A percentile compares a stretch with the other conserved stretches of the same genome.
Evolutionary conservation across 2,113 vertebrate genomes (phyloP).

Genomic region (Eidolon helvum): DNA sequence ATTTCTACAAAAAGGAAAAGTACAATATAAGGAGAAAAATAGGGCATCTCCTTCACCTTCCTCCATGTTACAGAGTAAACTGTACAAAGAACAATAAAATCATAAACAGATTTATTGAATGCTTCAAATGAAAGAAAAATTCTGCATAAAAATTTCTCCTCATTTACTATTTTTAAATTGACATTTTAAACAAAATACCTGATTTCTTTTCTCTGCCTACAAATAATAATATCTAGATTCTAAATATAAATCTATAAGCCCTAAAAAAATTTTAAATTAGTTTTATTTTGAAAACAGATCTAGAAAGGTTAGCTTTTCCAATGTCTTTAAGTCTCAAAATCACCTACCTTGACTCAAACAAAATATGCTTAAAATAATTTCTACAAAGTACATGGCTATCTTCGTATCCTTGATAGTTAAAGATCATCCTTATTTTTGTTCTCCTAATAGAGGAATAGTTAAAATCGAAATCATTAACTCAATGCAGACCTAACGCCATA

Average conservation of each 20-base stretch:
- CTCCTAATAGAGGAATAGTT: neutral
- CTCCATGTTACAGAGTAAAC: constrained; percentile 1
- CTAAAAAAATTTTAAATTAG: neutral
- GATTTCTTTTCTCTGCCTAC: neutral
- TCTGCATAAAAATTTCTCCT: neutral
- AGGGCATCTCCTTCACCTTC: neutral
- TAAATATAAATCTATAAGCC: neutral
- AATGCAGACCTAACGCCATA: neutral
- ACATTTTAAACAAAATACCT: neutral
- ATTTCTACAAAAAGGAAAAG: neutral
- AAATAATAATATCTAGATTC: neutral
- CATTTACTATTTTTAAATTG: neutral
- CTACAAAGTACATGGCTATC: neutral
- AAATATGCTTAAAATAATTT: neutral
- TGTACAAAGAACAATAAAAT: neutral
- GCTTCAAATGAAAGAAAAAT: constrained; percentile 7
- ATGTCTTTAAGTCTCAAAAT: neutral
- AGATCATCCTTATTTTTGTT: neutral
- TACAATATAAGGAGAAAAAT: neutral
- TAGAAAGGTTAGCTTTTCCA: neutral
- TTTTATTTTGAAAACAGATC: neutral
- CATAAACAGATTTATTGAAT: neutral
- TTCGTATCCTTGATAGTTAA: neutral
- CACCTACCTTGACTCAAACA: neutral
- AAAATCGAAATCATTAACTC: constrained; percentile 31